Base-by-base conservation (phyloP, 2,888 invertebrate species). In the Saturnia japonica region DNA sequence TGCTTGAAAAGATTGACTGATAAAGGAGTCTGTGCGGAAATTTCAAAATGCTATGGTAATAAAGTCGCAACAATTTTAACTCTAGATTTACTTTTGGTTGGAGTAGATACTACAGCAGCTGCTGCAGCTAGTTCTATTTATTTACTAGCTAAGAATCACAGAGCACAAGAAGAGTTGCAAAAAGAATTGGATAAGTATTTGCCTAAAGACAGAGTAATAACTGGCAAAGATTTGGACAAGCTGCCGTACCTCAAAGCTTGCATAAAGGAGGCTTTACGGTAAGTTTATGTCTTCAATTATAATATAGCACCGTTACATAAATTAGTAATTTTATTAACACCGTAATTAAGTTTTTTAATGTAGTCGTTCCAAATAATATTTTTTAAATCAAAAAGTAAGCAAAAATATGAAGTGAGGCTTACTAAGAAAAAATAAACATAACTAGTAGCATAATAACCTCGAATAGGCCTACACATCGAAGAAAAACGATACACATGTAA, bases 61-160 rank as follows among this genome's bases (percentile, higher is more conserved):
- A 91, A 92, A 76, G 89, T 90, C 71, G 96, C 97, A 16, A 95
- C 96, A 11, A 96, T 97, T 73, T 91, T 97, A 74, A 96, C 97
- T 9, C 85, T 97, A 72, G 97, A 97, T 85, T 91, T 97, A 75
- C 94, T 97, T 76, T 91, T 97, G 25, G 97, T 97, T 74, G 97
- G 97, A 16, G 96, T 97, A 1, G 97, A 97, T 83, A 97, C 97
- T 91, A 97, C 97, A 6, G 97, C 97, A 0, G 96, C 97, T 54
- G 96, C 97, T 6, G 95, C 95, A 22, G 96, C 97, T 0, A 97
- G 97, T 73, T 96, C 96, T 22, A 94, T 97, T 72, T 97, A 97
- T 89, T 95, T 97, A 82, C 87, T 97, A 76, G 96, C 97, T 11
- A 95, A 95, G 79, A 96, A 97, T 88, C 93, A 94, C 16, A 95